Evolutionary conservation across 2,797 vertebrate genomes (phyloP).

Genomic region (Bufotes viridis): DNA sequence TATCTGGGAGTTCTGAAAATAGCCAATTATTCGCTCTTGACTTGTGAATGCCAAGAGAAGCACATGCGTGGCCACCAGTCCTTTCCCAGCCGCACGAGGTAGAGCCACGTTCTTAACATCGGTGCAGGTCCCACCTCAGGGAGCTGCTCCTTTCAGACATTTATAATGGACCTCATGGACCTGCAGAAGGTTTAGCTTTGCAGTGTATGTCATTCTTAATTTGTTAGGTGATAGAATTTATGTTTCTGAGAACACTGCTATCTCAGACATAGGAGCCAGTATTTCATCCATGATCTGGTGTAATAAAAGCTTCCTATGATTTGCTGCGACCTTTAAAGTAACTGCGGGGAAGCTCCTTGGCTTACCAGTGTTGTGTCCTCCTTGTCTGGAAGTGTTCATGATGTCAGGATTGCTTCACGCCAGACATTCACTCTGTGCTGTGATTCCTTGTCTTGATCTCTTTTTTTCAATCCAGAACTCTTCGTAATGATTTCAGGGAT

Average conservation of each 20-base stretch:
- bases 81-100: too few relatives aligned
- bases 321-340: constrained; percentile 32
- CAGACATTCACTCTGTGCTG: background rate
- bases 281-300: constrained; percentile 5
- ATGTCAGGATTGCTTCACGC: constrained; percentile 5
- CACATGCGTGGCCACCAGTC: too few relatives aligned
- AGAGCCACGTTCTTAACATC: too few relatives aligned
- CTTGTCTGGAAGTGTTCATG: constrained; percentile 16
- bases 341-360: background rate
- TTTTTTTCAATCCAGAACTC: constrained; percentile 19
- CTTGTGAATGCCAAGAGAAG: too few relatives aligned
- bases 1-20: too few relatives aligned
- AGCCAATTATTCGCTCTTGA: too few relatives aligned
- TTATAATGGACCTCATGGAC: too few relatives aligned
- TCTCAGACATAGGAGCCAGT: background rate
- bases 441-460: constrained; percentile 33
- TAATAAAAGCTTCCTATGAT: constrained; percentile 12
- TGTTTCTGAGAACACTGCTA: background rate
- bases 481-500: constrained; percentile 8
- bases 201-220: background rate
- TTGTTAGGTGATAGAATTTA: background rate
- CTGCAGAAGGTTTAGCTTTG: background rate
- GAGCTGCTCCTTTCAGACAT: too few relatives aligned
- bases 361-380: background rate
- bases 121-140: too few relatives aligned